Evolutionary conservation across 1,140 invertebrate species (phyloP), one percentile per base, ranked within the genome.

Genomic region (Hyposmocoma kahamanoa): DNA sequence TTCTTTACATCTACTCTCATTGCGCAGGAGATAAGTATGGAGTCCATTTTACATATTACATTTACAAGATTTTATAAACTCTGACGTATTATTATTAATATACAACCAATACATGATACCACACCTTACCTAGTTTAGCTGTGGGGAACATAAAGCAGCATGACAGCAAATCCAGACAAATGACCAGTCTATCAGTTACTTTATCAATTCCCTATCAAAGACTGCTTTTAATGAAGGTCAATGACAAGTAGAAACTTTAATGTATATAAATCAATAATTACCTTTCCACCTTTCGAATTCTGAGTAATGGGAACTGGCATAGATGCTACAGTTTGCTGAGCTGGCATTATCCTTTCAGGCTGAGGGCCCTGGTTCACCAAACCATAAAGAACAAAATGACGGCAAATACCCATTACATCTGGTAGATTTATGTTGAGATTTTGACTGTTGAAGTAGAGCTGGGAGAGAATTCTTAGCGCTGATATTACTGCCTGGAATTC

Each of bases 231-330:
- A n/a, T n/a, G n/a, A n/a, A n/a, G n/a, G n/a, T n/a, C n/a, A n/a
- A n/a, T n/a, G n/a, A n/a, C n/a, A n/a, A 45, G 18, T 17, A 32
- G 41, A 13, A 38, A 47, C 43, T 38, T 2, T 42, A 43, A 34
- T 22, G 34, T 28, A 30, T 13, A 50, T 0, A 32, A 0, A 30
- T 22, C 17, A 50, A 18, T 20, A 13, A 38, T 46, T 72, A 82
- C 81, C 71, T 84, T 84, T 52, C 81, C 81, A 36, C 75, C 75
- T 59, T 70, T 81, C 28, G 67, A 41, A 48, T 56, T 64, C 46
- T 65, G 65, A n/a, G 9, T 32, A 13, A 18, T 15, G 42, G 65
- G 65, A 2, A 72, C 57, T 26, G 70, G 70, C 32, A 48, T 49
- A 11, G 64, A 45, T 38, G 69, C 73, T 41, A 83, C 56, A 30